Conservation (phyloP, 1,140 invertebrate genomes). For the Leptinotarsa texana region DNA sequence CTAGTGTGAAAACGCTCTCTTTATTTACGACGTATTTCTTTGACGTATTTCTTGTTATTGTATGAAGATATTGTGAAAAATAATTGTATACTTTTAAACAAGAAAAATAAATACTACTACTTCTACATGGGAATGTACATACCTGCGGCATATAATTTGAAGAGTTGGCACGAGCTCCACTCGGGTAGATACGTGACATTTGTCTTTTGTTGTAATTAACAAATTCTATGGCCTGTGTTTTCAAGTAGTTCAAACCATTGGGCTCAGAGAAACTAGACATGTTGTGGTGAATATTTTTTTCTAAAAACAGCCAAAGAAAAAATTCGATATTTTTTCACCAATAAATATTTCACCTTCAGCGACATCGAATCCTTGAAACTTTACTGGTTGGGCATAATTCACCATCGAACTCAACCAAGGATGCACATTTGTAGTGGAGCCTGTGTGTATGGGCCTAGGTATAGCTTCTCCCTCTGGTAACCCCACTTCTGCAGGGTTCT, state of each 20-base stretch:
- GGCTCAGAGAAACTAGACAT: conserved; percentile 99
- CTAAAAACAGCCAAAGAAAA: conserved; percentile 60
- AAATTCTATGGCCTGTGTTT: conserved; percentile 95
- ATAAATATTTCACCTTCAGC: conserved; percentile 80
- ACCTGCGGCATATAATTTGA: conserved; percentile 99
- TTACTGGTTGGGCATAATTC: conserved; percentile 99
- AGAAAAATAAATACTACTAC: too few species aligned
- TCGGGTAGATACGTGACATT: conserved; percentile 98
- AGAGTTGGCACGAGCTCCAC: conserved; percentile 97
- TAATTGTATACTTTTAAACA: too few species aligned
- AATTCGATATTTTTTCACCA: background rate
- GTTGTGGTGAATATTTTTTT: conserved; percentile 93
- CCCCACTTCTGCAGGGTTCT: conserved; percentile 48
- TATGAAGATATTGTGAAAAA: too few species aligned
- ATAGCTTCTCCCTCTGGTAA: conserved; percentile 64
- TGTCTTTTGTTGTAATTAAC: conserved; percentile 99
- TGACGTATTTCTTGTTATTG: too few species aligned
- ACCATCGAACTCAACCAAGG: conserved; percentile 98
- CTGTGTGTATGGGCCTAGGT: conserved; percentile 79
- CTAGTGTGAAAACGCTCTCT: too few species aligned
- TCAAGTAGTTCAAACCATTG: conserved; percentile 91
- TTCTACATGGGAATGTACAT: conserved; percentile 15
- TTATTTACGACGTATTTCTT: too few species aligned
- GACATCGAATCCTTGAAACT: conserved; percentile 97
- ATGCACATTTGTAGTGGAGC: conserved; percentile 98